Conservation (phyloP, 2,797 vertebrate genomes). For the Sebastes oblongus region DNA sequence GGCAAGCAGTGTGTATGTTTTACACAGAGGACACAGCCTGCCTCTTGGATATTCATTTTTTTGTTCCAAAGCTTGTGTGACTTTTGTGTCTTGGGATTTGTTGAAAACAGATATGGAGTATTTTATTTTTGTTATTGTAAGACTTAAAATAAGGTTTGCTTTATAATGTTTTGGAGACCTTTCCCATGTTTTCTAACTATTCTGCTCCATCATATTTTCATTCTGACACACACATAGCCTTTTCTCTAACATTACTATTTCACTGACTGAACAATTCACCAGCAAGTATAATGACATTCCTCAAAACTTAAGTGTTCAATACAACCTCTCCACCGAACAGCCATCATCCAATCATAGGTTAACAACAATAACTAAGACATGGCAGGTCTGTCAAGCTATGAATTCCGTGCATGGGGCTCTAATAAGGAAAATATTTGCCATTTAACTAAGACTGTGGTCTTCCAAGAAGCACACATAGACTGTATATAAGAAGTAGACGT, state of each 20-base stretch:
- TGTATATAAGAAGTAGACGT: too few relatives aligned
- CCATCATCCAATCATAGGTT: neutral
- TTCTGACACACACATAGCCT: neutral
- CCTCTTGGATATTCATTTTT: neutral
- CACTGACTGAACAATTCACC: neutral
- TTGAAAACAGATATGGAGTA: neutral
- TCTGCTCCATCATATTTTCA: neutral
- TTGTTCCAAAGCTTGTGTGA: neutral
- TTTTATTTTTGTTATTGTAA: neutral
- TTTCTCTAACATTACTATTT: neutral
- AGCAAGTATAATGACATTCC: neutral
- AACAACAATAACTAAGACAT: neutral
- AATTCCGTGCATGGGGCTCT: too few relatives aligned
- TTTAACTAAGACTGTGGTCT: neutral
- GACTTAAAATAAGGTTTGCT: neutral
- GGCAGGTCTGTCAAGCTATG: neutral
- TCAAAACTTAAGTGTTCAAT: neutral
- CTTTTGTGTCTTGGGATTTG: neutral
- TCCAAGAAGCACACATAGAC: neutral
- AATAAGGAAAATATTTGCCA: neutral
- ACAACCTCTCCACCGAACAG: neutral
- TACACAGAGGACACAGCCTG: slow-evolving; percentile 15
- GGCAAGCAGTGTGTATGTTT: slow-evolving; percentile 6
- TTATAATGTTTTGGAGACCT: neutral
- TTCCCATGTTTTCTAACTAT: neutral